phyloP scores from a whole-genome alignment of 1,140 invertebrate genomes.

The Phocides pigmalion region DNA sequence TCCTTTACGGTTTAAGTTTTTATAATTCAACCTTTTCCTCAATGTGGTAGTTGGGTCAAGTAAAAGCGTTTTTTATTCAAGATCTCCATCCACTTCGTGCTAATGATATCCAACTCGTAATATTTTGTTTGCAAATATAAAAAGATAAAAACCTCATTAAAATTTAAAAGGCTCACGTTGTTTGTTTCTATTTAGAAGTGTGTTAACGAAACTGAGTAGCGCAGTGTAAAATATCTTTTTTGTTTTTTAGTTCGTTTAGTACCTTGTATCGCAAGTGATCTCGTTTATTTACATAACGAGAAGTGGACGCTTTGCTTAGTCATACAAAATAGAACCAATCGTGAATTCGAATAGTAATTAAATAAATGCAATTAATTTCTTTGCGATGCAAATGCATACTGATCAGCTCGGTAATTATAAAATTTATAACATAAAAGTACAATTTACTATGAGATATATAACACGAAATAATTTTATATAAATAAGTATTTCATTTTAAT shows the following conservation, averaged over 20 bases:
- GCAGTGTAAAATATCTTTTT: neutral
- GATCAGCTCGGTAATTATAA: slow-evolving; percentile 1
- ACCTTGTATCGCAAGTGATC: slow-evolving; percentile 27
- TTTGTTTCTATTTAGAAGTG: slow-evolving; percentile 1
- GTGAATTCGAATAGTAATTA: slow-evolving; percentile 29
- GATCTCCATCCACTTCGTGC: neutral
- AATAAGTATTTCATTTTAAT: too few species aligned
- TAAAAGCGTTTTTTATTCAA: neutral
- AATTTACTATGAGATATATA: neutral
- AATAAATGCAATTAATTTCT: slow-evolving; percentile 25
- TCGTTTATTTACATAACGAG: slow-evolving; percentile 56
- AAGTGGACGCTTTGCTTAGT: slow-evolving; percentile 40
- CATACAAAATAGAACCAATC: slow-evolving; percentile 45
- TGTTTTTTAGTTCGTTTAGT: neutral
- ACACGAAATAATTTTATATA: neutral
- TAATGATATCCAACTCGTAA: neutral
- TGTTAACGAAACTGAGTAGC: neutral
- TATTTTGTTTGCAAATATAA: neutral
- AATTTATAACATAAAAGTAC: neutral
- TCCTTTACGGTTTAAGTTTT: too few species aligned
- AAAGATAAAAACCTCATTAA: neutral
- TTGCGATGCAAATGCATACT: slow-evolving; percentile 9
- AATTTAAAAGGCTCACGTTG: neutral
- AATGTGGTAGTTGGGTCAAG: neutral
- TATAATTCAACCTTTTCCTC: neutral